phyloP scores from a whole-genome alignment of 2,888 invertebrate species.

The Sinodicranocentrus sp. region DNA sequence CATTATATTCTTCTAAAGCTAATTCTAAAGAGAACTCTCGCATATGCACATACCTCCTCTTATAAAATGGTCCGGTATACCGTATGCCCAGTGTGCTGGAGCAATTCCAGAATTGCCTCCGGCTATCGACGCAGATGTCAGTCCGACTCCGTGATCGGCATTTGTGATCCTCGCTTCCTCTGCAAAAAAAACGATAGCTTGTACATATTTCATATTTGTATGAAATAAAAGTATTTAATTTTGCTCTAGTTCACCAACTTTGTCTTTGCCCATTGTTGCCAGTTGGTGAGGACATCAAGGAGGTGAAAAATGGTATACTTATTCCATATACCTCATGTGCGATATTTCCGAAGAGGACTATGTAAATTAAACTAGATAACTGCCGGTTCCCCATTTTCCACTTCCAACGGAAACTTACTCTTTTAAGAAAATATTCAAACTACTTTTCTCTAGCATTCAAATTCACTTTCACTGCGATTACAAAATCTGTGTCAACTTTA shows the following conservation, averaged over 20 bases:
- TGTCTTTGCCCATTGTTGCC: conserved; percentile 14
- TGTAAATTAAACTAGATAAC: not conserved
- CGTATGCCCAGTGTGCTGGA: conserved; percentile 44
- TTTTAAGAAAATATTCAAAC: too few relatives aligned
- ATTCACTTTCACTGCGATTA: not conserved
- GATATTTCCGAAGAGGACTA: not conserved
- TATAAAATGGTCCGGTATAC: conserved; percentile 52
- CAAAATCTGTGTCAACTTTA: not conserved
- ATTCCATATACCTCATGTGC: conserved; percentile 10
- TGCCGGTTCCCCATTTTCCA: conserved; percentile 4
- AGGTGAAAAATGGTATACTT: conserved; percentile 45
- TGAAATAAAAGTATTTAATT: not conserved
- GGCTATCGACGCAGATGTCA: conserved; percentile 22
- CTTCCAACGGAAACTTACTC: not conserved
- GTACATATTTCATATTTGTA: too few relatives aligned
- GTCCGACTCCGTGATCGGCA: conserved; percentile 49
- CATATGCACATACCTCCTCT: too few relatives aligned
- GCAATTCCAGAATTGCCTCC: conserved; percentile 33
- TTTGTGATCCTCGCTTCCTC: conserved; percentile 52
- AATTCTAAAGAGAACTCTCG: too few relatives aligned
- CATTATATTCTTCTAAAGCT: too few relatives aligned
- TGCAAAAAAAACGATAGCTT: not conserved
- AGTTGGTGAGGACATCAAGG: not conserved
- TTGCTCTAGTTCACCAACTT: too few relatives aligned
- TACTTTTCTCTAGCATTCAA: too few relatives aligned